Evolutionary conservation across 1,140 invertebrate genomes (phyloP), one percentile per base, ranked within the genome.

Genomic region (Cepaea nemoralis): DNA sequence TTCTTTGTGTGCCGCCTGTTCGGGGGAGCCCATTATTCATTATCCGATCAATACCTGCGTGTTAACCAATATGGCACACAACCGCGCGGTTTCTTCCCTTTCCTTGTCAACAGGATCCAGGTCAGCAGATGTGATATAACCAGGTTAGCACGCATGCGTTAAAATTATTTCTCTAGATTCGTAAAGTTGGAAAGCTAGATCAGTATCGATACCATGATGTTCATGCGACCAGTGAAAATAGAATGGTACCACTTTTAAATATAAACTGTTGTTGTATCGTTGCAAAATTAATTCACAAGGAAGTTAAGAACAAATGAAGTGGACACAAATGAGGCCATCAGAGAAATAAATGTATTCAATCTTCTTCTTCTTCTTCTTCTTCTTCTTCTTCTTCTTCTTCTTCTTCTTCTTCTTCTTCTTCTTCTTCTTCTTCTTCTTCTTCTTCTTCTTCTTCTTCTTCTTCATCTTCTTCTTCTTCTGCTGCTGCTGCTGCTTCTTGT

Each of bases 191-290:
- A 24, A 55, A 55, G 19, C 50, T 55, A 55, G 22, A 2, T 22
- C n/a, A 55, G 50, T 55, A 55, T 55, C 50, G 50, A 55, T 55
- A 55, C 50, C 50, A 24, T n/a, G n/a, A n/a, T n/a, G n/a, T n/a
- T n/a, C n/a, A n/a, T n/a, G n/a, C n/a, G n/a, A n/a, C n/a, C n/a
- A n/a, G n/a, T n/a, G n/a, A n/a, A n/a, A n/a, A n/a, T n/a, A n/a
- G n/a, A n/a, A n/a, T n/a, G n/a, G n/a, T n/a, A n/a, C n/a, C n/a
- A n/a, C n/a, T n/a, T n/a, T n/a, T n/a, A n/a, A n/a, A n/a, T n/a
- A n/a, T n/a, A n/a, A n/a, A n/a, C n/a, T n/a, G n/a, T n/a, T n/a
- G n/a, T n/a, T n/a, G n/a, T n/a, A n/a, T n/a, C n/a, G n/a, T n/a
- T n/a, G n/a, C n/a, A n/a, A n/a, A n/a, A n/a, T n/a, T n/a, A n/a